These are phyloP conservation scores for Nerophis ophidion DNA, from an alignment of 2,113 vertebrate species.

Conservation along the genomic window DNA sequence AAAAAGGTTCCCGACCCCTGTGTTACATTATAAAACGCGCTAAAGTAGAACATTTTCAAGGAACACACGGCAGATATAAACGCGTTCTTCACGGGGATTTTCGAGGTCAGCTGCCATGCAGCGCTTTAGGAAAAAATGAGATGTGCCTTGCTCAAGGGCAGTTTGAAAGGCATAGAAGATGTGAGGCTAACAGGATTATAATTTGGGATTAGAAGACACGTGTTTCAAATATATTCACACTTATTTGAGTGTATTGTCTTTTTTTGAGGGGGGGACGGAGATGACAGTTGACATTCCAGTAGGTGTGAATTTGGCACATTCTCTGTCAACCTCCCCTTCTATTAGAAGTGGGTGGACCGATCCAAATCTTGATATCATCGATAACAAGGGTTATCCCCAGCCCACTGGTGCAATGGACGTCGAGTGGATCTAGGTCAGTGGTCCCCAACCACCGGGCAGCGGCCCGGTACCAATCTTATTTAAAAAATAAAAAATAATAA, in stretches of 20 bases:
- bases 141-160: slow-evolving; percentile 18
- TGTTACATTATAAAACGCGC: too few relatives aligned
- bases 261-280: background rate
- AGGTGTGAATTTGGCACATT: slow-evolving; percentile 20
- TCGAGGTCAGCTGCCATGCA: background rate
- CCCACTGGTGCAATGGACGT: too few relatives aligned
- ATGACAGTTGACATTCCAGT: slow-evolving; percentile 10
- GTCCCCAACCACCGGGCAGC: too few relatives aligned
- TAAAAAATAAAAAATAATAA: too few relatives aligned
- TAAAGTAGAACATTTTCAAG: background rate
- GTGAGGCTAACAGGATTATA: slow-evolving; percentile 26
- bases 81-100: background rate
- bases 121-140: background rate
- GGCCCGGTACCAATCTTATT: too few relatives aligned
- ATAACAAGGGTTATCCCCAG: too few relatives aligned
- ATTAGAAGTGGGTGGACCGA: slow-evolving; percentile 3
- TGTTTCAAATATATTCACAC: slow-evolving; percentile 6
- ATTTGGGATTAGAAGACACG: slow-evolving; percentile 21
- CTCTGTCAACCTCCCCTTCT: slow-evolving; percentile 31
- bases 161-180: slow-evolving; percentile 1
- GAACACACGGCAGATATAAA: background rate
- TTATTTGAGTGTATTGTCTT: slow-evolving; percentile 5
- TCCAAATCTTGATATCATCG: too few relatives aligned
- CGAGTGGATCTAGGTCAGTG: too few relatives aligned
- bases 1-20: too few relatives aligned